A percentile compares a stretch with the other conserved stretches of the same genome.
Evolutionary conservation across 1,140 invertebrate species (phyloP).

Genomic region (Heliconius hermathena): DNA sequence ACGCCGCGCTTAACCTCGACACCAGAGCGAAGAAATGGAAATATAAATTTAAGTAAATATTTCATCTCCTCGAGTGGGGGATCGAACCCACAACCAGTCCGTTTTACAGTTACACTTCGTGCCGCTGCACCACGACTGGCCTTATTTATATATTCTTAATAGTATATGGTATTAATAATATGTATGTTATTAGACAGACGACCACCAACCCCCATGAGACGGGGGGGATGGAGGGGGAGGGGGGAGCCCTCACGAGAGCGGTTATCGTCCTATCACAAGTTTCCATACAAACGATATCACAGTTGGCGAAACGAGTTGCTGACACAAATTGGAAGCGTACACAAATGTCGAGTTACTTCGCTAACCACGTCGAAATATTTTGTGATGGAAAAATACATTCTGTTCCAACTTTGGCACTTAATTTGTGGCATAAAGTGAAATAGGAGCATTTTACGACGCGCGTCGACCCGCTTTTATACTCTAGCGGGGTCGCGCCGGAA

Average conservation of each 20-base stretch:
- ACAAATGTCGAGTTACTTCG: neutral
- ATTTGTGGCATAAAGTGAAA: conserved; percentile 28
- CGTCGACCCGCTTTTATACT: neutral
- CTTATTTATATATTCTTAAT: no score
- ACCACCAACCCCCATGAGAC: no score
- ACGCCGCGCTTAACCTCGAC: no score
- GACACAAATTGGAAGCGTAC: neutral
- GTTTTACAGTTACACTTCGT: no score
- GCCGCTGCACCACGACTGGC: no score
- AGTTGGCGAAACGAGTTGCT: neutral
- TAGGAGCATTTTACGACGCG: conserved; percentile 22
- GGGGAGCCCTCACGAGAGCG: neutral
- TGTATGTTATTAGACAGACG: no score
- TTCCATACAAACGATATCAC: neutral
- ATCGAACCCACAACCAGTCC: no score
- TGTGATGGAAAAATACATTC: conserved; percentile 16
- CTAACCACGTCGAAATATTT: conserved; percentile 6
- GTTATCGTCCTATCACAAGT: neutral
- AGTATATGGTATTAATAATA: no score
- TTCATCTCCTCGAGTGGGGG: no score
- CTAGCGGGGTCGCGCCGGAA: conserved; percentile 3
- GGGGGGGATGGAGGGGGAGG: no score
- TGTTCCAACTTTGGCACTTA: conserved; percentile 19
- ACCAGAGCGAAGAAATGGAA: no score
- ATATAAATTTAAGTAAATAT: no score